Conservation (phyloP, 2,888 invertebrate species). For the Steinernema hermaphroditum region DNA sequence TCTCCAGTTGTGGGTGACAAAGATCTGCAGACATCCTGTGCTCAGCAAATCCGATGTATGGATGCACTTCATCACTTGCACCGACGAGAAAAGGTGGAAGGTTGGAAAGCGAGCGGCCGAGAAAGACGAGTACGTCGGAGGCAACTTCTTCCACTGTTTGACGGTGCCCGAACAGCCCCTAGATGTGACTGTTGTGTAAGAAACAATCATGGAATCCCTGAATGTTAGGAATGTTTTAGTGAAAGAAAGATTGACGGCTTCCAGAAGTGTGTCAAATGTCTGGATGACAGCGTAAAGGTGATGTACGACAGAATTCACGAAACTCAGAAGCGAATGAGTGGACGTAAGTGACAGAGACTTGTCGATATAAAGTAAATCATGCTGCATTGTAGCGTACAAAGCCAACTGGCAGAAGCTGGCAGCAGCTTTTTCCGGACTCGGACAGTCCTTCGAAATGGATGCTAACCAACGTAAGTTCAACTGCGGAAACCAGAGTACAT, state of each 20-base stretch:
- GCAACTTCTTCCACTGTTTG: constrained; percentile 86
- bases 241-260: constrained; percentile 85
- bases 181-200: constrained; percentile 70
- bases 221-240: constrained; percentile 65
- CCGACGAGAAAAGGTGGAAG: constrained; percentile 97
- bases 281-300: constrained; percentile 85
- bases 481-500: background rate
- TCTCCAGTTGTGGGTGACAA: constrained; percentile 92
- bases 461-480: constrained; percentile 46
- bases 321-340: constrained; percentile 84
- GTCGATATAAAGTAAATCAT: background rate
- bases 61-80: constrained; percentile 94
- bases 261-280: constrained; percentile 78
- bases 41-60: constrained; percentile 84
- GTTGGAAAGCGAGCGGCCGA: constrained; percentile 91
- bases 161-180: constrained; percentile 81
- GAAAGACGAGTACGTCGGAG: constrained; percentile 85
- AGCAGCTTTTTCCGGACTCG: constrained; percentile 81
- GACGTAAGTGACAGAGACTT: constrained; percentile 68
- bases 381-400: constrained; percentile 74
- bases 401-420: constrained; percentile 88
- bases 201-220: constrained; percentile 47
- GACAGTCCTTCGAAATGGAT: constrained; percentile 81
- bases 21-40: constrained; percentile 94
- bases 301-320: constrained; percentile 80